phyloP scores from a whole-genome alignment of 2,888 invertebrate species.

The Hypomecis atomaria region DNA sequence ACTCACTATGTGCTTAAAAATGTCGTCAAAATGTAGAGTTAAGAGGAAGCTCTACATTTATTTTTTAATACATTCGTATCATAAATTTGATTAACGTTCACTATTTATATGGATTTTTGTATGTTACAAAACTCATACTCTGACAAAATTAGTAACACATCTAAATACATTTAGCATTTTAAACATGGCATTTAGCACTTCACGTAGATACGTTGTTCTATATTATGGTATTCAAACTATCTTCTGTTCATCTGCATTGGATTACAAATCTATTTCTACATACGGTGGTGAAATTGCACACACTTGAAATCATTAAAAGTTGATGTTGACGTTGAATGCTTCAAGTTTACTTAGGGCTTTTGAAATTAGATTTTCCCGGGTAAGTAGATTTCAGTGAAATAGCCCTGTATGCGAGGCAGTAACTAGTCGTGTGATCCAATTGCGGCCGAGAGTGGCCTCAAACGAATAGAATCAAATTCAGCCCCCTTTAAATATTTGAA shows the following conservation, averaged over 20 bases:
- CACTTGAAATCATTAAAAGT: not conserved
- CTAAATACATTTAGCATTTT: too few relatives aligned
- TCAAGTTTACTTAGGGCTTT: constrained; percentile 70
- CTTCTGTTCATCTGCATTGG: too few relatives aligned
- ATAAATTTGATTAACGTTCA: too few relatives aligned
- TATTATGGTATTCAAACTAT: too few relatives aligned
- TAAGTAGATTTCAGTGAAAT: constrained; percentile 75
- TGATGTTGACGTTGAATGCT: constrained; percentile 25
- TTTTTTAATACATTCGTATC: too few relatives aligned
- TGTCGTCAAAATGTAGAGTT: not conserved
- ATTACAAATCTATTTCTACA: too few relatives aligned
- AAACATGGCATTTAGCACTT: too few relatives aligned
- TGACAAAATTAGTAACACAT: too few relatives aligned
- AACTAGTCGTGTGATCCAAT: constrained; percentile 81
- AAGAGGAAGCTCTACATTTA: too few relatives aligned
- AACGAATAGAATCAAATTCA: constrained; percentile 73
- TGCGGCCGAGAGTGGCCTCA: constrained; percentile 61
- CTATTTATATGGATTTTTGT: too few relatives aligned
- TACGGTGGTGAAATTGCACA: not conserved
- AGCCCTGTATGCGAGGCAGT: constrained; percentile 60
- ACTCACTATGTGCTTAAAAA: not conserved
- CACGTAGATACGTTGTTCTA: too few relatives aligned
- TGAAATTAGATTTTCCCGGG: constrained; percentile 59
- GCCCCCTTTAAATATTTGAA: constrained; percentile 83
- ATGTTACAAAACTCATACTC: too few relatives aligned